Base-by-base conservation (phyloP, 1,140 invertebrate genomes). In the Tribolium madens region DNA sequence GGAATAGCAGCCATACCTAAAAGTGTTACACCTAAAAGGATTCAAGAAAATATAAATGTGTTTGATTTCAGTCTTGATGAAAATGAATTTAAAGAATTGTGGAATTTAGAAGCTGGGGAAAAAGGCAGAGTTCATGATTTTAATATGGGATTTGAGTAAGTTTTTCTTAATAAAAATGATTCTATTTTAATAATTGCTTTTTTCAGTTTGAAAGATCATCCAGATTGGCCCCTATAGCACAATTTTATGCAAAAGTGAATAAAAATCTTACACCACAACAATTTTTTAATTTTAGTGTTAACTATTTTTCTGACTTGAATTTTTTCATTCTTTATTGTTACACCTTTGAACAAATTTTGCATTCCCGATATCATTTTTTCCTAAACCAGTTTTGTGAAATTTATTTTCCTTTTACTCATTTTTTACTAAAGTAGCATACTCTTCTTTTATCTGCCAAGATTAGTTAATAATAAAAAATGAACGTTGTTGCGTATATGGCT, bases 1-100 rank as follows among this genome's bases (percentile, higher is more conserved):
- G 87, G 87, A 10, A 86, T 92, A 17, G 85, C 83, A 31, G 88
- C 88, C 4, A 91, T 93, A 76, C 92, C 92, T 46, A 93, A 93
- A 84, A 91, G 90, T 78, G 86, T 85, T 4, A 90, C 87, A 80
- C 77, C 86, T 0, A 64, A 85, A 31, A 84, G 91, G 77, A 87
- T 93, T 15, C 83, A 85, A 50, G 85, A 90, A 73, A 93, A 93
- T 83, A 88, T 88, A 70, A 46, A 88, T 69, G 52, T 90, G 1
- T 88, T 88, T 70, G 80, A 84, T 77, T 89, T 87, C 84, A 52
- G 86, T 69, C 75, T 89, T 0, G 26, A 80, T 14, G 0, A 70
- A 6, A 75, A 86, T 13, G 88, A 89, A 76, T 79, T 88, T 46
- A 21, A 82, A 4, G 21, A 31, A 4, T 75, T 89, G n/a, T 82